Evolutionary conservation across 2,113 vertebrate genomes (phyloP).

Genomic region (Myotis lucifugus): DNA sequence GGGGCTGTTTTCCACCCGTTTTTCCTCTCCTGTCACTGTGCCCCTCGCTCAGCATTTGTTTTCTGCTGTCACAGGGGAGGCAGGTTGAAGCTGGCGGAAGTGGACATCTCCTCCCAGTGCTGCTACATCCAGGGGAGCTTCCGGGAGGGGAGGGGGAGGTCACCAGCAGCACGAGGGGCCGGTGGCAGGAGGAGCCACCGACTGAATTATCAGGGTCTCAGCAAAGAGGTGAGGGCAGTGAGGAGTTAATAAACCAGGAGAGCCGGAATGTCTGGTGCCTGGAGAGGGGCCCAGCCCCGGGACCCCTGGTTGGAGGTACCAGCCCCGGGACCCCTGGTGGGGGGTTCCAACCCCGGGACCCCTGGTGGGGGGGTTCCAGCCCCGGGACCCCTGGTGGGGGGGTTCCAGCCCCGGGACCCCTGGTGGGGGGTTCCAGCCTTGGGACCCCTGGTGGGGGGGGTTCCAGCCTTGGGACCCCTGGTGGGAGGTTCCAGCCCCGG

Average conservation of each 20-base stretch:
- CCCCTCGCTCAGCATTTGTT: neutral
- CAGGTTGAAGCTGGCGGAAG: neutral
- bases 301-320: neutral
- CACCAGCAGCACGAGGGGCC: too few species aligned
- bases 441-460: neutral
- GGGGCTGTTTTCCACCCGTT: too few species aligned
- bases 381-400: too few species aligned
- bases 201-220: neutral
- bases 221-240: neutral
- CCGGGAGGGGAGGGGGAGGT: neutral
- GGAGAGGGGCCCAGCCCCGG: neutral
- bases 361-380: too few species aligned
- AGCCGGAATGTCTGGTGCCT: neutral
- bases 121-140: neutral
- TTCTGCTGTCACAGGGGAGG: accelerated
- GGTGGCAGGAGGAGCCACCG: too few species aligned
- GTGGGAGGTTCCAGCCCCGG: neutral
- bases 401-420: too few species aligned
- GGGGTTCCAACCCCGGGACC: too few species aligned
- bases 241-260: accelerated
- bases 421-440: too few species aligned
- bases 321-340: neutral
- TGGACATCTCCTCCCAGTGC: neutral
- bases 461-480: neutral
- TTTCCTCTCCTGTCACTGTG: neutral